Conservation (phyloP, 2,888 invertebrate genomes). For the Mantis religiosa region DNA sequence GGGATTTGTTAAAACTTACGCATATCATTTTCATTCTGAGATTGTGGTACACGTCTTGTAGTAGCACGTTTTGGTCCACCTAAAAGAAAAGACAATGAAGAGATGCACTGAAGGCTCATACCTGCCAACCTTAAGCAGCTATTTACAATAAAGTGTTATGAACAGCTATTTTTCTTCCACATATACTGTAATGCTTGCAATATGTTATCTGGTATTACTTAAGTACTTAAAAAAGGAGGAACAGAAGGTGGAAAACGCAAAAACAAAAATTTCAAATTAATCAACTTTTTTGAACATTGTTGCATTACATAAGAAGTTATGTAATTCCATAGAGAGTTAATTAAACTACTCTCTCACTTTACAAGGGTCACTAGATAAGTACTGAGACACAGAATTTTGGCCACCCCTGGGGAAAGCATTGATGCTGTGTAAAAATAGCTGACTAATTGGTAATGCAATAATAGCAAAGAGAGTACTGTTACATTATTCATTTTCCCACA, state of each 20-base stretch:
- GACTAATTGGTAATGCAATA: too few relatives aligned
- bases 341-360: too few relatives aligned
- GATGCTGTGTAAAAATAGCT: too few relatives aligned
- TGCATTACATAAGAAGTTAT: not conserved
- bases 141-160: not conserved
- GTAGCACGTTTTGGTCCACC: constrained; percentile 51
- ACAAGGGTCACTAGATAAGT: too few relatives aligned
- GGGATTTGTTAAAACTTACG: not conserved
- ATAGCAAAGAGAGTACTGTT: too few relatives aligned
- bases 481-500: too few relatives aligned
- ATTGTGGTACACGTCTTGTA: constrained; percentile 25
- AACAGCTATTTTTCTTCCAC: not conserved
- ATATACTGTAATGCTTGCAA: not conserved
- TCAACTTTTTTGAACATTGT: not conserved
- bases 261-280: not conserved
- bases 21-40: constrained; percentile 12
- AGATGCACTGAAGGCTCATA: not conserved
- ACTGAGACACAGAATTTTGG: too few relatives aligned
- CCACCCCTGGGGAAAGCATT: too few relatives aligned
- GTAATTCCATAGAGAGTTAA: not conserved
- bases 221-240: not conserved
- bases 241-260: not conserved
- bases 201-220: not conserved
- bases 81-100: not conserved
- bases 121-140: not conserved